A percentile compares a stretch with the other conserved stretches of the same genome.
phyloP scores from a whole-genome alignment of 2,888 invertebrate species.

The Cheilosia scutellata region DNA sequence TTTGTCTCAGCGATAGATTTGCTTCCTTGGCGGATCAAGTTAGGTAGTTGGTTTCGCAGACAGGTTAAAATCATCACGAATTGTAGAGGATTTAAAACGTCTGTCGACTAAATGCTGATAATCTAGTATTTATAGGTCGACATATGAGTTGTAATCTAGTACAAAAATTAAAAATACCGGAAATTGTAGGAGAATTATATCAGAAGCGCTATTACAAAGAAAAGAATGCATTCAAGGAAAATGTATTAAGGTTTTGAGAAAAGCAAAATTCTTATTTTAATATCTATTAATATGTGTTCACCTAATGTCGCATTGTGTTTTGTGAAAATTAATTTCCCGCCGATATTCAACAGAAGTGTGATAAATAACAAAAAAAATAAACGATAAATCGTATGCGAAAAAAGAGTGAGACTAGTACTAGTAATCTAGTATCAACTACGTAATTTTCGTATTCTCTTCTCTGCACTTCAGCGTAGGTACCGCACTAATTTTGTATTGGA shows the following conservation, averaged over 20 bases:
- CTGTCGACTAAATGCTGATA: neutral
- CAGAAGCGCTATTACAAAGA: constrained; percentile 3
- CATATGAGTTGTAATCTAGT: constrained; percentile 24
- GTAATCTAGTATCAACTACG: no score
- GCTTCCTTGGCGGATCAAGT: constrained; percentile 42
- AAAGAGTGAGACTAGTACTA: no score
- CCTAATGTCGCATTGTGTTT: no score
- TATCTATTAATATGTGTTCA: no score
- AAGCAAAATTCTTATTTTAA: no score
- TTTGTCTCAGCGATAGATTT: constrained; percentile 30
- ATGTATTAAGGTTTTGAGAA: neutral
- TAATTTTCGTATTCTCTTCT: no score
- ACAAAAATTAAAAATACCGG: neutral
- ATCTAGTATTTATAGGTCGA: constrained; percentile 34
- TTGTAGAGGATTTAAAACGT: neutral
- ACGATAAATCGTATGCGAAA: no score
- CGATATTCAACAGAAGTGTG: no score
- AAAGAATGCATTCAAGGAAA: constrained; percentile 20
- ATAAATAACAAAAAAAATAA: no score
- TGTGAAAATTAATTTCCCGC: no score
- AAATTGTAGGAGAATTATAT: neutral
- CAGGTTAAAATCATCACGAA: constrained; percentile 56
- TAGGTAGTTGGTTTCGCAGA: constrained; percentile 43
- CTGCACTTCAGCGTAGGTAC: no score
- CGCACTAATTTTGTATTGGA: no score